These are phyloP conservation scores for Xenops minutus DNA, from an alignment of 2,797 vertebrate species.

Conservation along the genomic window DNA sequence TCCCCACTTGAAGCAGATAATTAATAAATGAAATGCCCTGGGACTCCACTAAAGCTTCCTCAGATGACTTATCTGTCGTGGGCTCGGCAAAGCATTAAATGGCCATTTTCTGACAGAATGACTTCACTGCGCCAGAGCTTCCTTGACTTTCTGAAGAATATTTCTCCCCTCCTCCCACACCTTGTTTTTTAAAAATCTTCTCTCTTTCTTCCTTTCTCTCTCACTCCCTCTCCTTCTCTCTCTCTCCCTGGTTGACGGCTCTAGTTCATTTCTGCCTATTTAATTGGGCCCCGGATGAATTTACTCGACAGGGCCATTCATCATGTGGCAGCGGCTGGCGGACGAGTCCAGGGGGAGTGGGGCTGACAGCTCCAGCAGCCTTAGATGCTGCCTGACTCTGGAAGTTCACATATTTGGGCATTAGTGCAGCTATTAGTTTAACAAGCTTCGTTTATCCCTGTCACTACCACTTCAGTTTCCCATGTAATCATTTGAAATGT, in stretches of 20 bases:
- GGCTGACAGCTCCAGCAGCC: slow-evolving; percentile 84
- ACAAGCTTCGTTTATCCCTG: slow-evolving; percentile 94
- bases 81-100: slow-evolving; percentile 90
- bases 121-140: slow-evolving; percentile 76
- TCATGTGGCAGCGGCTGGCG: slow-evolving; percentile 92
- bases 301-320: slow-evolving; percentile 98
- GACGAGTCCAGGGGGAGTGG: slow-evolving; percentile 88
- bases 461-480: slow-evolving; percentile 87
- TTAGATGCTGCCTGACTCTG: slow-evolving; percentile 83
- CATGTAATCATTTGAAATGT: slow-evolving; percentile 89
- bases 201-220: slow-evolving; percentile 51
- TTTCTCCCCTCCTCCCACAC: slow-evolving; percentile 47
- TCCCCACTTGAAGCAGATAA: slow-evolving; percentile 77
- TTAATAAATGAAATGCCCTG: slow-evolving; percentile 87
- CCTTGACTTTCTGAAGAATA: slow-evolving; percentile 75
- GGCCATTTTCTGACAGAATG: slow-evolving; percentile 90
- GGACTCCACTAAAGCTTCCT: slow-evolving; percentile 80
- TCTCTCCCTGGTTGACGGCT: slow-evolving; percentile 82
- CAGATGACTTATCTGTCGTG: slow-evolving; percentile 88
- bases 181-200: background rate
- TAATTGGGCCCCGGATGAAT: slow-evolving; percentile 97
- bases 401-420: slow-evolving; percentile 91
- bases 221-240: slow-evolving; percentile 48
- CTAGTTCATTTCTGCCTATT: slow-evolving; percentile 87
- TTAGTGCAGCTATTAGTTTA: slow-evolving; percentile 99